These are phyloP conservation scores for Dascillus cervinus DNA, from an alignment of 2,888 invertebrate species.

Conservation along the genomic window DNA sequence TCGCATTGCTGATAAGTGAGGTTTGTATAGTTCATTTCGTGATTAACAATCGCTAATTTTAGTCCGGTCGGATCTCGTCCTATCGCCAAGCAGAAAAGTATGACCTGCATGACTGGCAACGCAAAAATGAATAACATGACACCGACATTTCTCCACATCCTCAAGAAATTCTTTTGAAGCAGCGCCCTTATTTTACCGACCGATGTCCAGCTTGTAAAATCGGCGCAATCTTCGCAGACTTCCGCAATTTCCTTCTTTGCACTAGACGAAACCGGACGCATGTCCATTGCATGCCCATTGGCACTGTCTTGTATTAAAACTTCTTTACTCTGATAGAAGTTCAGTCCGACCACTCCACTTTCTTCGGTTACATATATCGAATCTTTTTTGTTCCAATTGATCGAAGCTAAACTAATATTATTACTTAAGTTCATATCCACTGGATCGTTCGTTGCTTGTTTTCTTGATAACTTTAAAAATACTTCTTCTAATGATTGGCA, in stretches of 20 bases:
- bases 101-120: constrained; percentile 76
- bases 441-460: constrained; percentile 55
- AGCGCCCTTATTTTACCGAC: constrained; percentile 77
- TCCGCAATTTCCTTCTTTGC: constrained; percentile 44
- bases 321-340: constrained; percentile 88
- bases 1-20: constrained; percentile 40
- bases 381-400: constrained; percentile 76
- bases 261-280: constrained; percentile 22
- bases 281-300: constrained; percentile 59
- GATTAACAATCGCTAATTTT: constrained; percentile 44
- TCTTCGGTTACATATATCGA: constrained; percentile 80
- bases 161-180: constrained; percentile 80
- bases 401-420: constrained; percentile 71
- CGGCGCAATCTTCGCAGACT: constrained; percentile 49
- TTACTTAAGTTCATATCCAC: constrained; percentile 52
- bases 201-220: constrained; percentile 60
- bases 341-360: constrained; percentile 78
- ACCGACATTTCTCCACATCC: constrained; percentile 76
- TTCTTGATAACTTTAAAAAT: constrained; percentile 80
- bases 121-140: constrained; percentile 78
- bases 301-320: constrained; percentile 67
- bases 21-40: constrained; percentile 52
- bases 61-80: constrained; percentile 70
- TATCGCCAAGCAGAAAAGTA: constrained; percentile 80
- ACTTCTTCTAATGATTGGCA: constrained; percentile 85